Evolutionary conservation across 2,797 vertebrate species (phyloP).

Genomic region (Mico argentatus): DNA sequence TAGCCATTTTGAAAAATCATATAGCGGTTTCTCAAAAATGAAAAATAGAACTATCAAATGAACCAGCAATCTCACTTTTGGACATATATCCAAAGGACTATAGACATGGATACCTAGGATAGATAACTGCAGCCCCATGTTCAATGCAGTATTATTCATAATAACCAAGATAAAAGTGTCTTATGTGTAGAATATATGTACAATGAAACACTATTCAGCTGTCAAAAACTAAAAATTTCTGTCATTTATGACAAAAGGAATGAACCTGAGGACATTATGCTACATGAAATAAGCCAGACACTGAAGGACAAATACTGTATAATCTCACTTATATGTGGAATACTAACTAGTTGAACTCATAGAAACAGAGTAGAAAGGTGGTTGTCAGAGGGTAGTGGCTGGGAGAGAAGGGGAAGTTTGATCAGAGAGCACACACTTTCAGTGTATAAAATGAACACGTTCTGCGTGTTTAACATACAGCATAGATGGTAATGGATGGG

Average conservation of each 20-base stretch:
- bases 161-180: neutral
- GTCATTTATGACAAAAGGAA: neutral
- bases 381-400: fast-evolving
- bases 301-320: neutral
- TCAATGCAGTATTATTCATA: neutral
- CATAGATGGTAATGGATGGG: neutral
- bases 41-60: neutral
- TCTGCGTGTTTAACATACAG: neutral
- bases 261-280: neutral
- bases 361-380: neutral
- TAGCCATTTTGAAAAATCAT: neutral
- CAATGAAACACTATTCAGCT: neutral
- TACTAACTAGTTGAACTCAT: neutral
- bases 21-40: neutral
- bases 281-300: neutral
- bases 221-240: neutral
- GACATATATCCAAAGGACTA: neutral
- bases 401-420: neutral
- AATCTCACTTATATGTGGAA: neutral
- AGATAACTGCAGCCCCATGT: too few species aligned
- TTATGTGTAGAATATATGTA: neutral
- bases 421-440: neutral
- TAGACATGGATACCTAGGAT: neutral
- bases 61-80: neutral
- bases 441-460: neutral